Percentiles rank a stretch among this genome's conserved stretches.
Evolutionary conservation across 2,113 vertebrate species (phyloP).

Genomic region (Erythrocercus mccallii): DNA sequence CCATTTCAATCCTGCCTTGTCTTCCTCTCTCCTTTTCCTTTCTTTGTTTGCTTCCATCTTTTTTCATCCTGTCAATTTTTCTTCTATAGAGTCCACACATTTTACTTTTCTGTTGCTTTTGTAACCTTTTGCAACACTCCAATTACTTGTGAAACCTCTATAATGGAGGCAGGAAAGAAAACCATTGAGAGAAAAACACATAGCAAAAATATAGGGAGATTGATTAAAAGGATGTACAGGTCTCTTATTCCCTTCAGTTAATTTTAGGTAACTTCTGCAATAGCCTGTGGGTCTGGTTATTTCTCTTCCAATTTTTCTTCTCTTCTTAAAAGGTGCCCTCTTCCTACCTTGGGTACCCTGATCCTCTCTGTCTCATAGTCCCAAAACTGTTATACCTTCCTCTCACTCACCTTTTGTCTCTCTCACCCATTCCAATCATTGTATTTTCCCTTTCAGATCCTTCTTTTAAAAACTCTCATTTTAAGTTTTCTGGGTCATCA

Average conservation of each 20-base stretch:
- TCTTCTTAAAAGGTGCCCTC: not conserved
- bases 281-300: not conserved
- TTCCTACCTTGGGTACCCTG: not conserved
- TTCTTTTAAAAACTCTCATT: not conserved
- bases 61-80: not conserved
- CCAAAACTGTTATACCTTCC: not conserved
- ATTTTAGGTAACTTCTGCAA: not conserved
- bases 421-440: not conserved
- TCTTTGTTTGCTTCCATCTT: not conserved
- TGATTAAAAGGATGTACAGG: not conserved
- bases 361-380: not conserved
- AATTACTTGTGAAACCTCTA: not conserved
- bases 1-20: not conserved
- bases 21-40: not conserved
- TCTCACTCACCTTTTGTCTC: not conserved
- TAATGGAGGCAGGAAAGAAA: not conserved
- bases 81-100: not conserved
- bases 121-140: not conserved
- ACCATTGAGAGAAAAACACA: not conserved
- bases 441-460: not conserved
- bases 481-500: not conserved
- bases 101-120: not conserved
- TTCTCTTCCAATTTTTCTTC: not conserved
- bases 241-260: not conserved
- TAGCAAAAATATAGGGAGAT: not conserved